phyloP scores from a whole-genome alignment of 2,797 vertebrate species.

The Micropoecilia bifurca region DNA sequence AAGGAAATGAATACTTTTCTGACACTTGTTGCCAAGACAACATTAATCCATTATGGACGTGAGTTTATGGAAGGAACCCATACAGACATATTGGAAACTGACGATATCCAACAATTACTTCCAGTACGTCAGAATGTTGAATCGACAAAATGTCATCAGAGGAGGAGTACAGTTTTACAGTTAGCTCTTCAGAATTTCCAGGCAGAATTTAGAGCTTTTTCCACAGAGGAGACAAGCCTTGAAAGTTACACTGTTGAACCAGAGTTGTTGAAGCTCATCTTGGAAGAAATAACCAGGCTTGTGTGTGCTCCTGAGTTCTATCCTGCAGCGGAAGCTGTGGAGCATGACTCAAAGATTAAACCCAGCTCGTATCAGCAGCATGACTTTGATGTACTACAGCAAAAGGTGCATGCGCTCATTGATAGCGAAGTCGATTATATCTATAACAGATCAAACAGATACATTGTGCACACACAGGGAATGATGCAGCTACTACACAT shows the following conservation, averaged over 20 bases:
- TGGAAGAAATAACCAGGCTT: conserved; percentile 45
- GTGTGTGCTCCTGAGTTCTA: conserved; percentile 77
- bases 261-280: conserved; percentile 54
- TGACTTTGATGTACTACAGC: conserved; percentile 60
- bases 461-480: conserved; percentile 68
- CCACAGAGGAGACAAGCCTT: conserved; percentile 1
- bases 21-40: conserved; percentile 74
- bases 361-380: conserved; percentile 69
- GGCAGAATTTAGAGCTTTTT: conserved; percentile 16
- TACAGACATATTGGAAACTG: not conserved
- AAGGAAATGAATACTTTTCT: conserved; percentile 68
- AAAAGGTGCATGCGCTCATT: conserved; percentile 66
- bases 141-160: conserved; percentile 11
- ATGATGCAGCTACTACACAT: conserved; percentile 80
- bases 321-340: conserved; percentile 1
- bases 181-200: conserved; percentile 11
- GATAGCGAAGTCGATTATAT: conserved; percentile 31
- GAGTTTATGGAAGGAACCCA: conserved; percentile 16
- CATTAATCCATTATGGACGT: conserved; percentile 71
- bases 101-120: not conserved
- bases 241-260: conserved; percentile 1
- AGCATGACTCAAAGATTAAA: conserved; percentile 39
- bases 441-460: conserved; percentile 31
- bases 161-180: conserved; percentile 14
- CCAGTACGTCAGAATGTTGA: conserved; percentile 1